Evolutionary conservation across 1,140 invertebrate genomes (phyloP).

Genomic region (Scaptomyza montana): DNA sequence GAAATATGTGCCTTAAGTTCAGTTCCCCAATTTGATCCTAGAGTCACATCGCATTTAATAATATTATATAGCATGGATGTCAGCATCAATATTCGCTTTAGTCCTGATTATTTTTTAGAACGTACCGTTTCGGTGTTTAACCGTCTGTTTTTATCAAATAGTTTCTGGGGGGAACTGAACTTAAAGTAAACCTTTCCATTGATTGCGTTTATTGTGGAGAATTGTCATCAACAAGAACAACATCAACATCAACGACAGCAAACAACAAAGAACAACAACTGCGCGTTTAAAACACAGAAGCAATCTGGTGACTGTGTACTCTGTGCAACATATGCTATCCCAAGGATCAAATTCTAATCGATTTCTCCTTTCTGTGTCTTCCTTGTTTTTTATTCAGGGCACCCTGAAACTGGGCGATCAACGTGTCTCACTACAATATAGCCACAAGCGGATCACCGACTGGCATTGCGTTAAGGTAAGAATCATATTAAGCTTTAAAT

Average conservation of each 20-base stretch:
- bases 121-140: slow-evolving; percentile 1
- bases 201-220: slow-evolving; percentile 30
- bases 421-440: slow-evolving; percentile 89
- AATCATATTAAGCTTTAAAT: slow-evolving; percentile 25
- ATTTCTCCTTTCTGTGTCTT: slow-evolving; percentile 77
- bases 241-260: slow-evolving; percentile 19
- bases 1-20: slow-evolving; percentile 39
- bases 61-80: background rate
- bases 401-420: slow-evolving; percentile 89
- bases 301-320: slow-evolving; percentile 83
- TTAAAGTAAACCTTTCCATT: slow-evolving; percentile 42
- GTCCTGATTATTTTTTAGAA: slow-evolving; percentile 8
- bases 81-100: background rate
- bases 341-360: slow-evolving; percentile 53
- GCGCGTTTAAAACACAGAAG: slow-evolving; percentile 71
- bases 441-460: slow-evolving; percentile 87
- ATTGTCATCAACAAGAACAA: slow-evolving; percentile 13
- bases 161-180: slow-evolving; percentile 37
- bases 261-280: slow-evolving; percentile 16
- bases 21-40: slow-evolving; percentile 10
- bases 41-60: background rate
- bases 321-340: slow-evolving; percentile 59
- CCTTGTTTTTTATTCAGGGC: slow-evolving; percentile 84
- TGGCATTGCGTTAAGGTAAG: slow-evolving; percentile 88
- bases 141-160: slow-evolving; percentile 1